Evolutionary conservation across 2,797 vertebrate genomes (phyloP).

Genomic region (Pseudopleuronectes americanus): DNA sequence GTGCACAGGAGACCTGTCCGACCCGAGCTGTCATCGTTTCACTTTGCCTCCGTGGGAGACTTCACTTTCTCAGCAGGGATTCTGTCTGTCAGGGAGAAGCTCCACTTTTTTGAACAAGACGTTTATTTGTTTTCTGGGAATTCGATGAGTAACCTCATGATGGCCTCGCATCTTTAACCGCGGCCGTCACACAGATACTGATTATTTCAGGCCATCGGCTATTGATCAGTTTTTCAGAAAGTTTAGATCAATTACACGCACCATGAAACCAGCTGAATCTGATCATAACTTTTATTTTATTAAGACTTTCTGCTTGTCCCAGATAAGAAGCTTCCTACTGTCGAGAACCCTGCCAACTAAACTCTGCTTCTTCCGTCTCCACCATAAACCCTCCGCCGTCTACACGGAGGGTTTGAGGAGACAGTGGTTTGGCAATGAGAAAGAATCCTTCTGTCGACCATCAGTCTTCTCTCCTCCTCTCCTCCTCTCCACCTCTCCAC

Average conservation of each 20-base stretch:
- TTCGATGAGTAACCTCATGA: not conserved
- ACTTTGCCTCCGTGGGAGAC: not conserved
- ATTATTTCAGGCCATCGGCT: not conserved
- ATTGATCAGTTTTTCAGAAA: too few relatives aligned
- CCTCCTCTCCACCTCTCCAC: slow-evolving; percentile 29
- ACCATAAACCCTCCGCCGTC: slow-evolving; percentile 43
- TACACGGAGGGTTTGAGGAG: slow-evolving; percentile 48
- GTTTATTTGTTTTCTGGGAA: not conserved
- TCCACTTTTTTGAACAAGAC: not conserved
- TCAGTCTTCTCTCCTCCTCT: slow-evolving; percentile 26
- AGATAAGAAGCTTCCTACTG: slow-evolving; percentile 22
- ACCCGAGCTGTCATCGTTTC: not conserved
- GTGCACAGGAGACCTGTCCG: not conserved
- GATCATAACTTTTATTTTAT: not conserved
- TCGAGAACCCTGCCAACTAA: slow-evolving; percentile 1
- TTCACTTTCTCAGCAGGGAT: not conserved
- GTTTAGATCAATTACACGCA: not conserved
- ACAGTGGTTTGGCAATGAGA: slow-evolving; percentile 69
- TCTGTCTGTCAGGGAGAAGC: not conserved
- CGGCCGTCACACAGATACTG: not conserved
- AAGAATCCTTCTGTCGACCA: slow-evolving; percentile 37
- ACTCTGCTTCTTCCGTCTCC: slow-evolving; percentile 30
- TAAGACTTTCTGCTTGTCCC: not conserved
- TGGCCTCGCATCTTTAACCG: not conserved
- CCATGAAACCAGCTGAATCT: not conserved